A percentile compares a stretch with the other conserved stretches of the same genome.
Evolutionary conservation across 1,140 invertebrate genomes (phyloP).

Genomic region (Hylaeus anthracinus): DNA sequence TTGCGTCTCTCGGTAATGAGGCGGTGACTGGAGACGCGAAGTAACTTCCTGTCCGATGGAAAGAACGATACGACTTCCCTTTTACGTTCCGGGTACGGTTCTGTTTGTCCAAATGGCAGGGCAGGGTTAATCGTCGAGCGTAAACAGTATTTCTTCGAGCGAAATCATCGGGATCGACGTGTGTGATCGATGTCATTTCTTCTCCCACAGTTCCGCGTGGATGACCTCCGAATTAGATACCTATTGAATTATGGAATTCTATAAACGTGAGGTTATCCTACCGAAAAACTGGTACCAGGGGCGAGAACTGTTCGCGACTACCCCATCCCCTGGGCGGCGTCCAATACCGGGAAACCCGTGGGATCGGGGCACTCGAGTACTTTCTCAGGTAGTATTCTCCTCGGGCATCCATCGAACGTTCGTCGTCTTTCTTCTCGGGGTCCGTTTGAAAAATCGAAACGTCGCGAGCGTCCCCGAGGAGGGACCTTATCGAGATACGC

Average conservation of each 20-base stretch:
- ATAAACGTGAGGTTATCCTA: background rate
- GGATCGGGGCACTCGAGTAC: conserved; percentile 15
- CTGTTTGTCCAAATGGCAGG: background rate
- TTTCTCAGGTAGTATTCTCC: conserved; percentile 46
- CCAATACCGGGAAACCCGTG: conserved; percentile 15
- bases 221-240: no score
- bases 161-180: no score
- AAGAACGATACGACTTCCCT: background rate
- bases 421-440: conserved; percentile 32
- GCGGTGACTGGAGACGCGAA: background rate
- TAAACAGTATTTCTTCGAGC: background rate
- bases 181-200: no score
- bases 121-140: conserved; percentile 1
- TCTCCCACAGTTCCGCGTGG: no score
- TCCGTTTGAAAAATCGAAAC: conserved; percentile 63
- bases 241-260: conserved; percentile 4
- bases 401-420: conserved; percentile 44
- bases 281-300: background rate
- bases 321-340: background rate
- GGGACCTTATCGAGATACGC: conserved; percentile 56
- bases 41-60: conserved; percentile 2
- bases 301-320: conserved; percentile 5
- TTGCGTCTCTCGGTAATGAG: conserved; percentile 25
- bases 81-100: background rate
- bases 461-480: conserved; percentile 35